A percentile compares a stretch with the other conserved stretches of the same genome.
Evolutionary conservation across 2,113 vertebrate genomes (phyloP).

Genomic region (Chascanopsetta lugubris): DNA sequence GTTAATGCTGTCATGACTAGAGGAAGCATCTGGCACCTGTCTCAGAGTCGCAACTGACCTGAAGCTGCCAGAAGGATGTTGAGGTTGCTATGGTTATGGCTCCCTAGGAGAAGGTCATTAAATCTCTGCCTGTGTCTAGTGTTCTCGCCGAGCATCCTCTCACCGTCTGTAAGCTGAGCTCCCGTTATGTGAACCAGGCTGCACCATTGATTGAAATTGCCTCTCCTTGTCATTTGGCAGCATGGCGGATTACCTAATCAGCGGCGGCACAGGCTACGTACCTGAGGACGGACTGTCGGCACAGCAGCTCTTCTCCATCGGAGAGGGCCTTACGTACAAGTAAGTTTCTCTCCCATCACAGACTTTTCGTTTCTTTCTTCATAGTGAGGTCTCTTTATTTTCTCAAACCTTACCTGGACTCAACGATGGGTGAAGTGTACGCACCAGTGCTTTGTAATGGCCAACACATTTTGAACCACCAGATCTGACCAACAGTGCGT

Average conservation of each 20-base stretch:
- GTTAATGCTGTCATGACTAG: not conserved
- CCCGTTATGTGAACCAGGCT: not conserved
- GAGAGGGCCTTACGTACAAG: slow-evolving; percentile 94
- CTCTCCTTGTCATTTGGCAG: slow-evolving; percentile 71
- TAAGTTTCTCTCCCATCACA: slow-evolving; percentile 75
- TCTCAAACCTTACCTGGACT: slow-evolving; percentile 31
- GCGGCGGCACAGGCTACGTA: slow-evolving; percentile 90
- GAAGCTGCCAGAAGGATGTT: slow-evolving; percentile 15
- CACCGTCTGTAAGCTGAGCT: not conserved
- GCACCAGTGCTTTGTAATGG: slow-evolving; percentile 76
- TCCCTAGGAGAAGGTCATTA: slow-evolving; percentile 46
- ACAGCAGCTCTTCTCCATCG: slow-evolving; percentile 90
- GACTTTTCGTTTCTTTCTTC: not conserved
- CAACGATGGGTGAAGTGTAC: slow-evolving; percentile 52
- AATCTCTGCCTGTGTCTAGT: slow-evolving; percentile 21
- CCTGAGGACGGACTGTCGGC: slow-evolving; percentile 91
- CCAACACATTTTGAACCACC: slow-evolving; percentile 82
- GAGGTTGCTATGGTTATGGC: slow-evolving; percentile 64
- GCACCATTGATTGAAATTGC: slow-evolving; percentile 19
- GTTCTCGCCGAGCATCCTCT: slow-evolving; percentile 4
- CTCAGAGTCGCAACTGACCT: slow-evolving; percentile 33
- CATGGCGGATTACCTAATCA: slow-evolving; percentile 93
- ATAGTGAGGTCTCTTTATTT: slow-evolving; percentile 47
- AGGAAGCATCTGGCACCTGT: not conserved
- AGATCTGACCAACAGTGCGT: slow-evolving; percentile 83